phyloP scores from a whole-genome alignment of 2,797 vertebrate species.

The Sebastes iracundus region DNA sequence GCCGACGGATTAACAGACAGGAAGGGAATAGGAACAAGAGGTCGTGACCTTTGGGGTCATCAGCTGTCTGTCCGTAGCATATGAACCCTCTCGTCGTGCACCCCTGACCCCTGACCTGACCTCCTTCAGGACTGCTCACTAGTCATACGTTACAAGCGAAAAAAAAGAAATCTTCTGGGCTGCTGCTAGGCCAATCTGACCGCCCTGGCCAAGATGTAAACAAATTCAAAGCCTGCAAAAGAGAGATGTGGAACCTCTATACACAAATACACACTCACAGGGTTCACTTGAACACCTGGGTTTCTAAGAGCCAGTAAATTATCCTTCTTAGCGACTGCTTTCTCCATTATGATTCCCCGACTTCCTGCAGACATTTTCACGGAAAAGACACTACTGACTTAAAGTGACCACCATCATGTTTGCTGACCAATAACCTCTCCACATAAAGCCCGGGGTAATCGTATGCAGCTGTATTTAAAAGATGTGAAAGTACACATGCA shows the following conservation, averaged over 20 bases:
- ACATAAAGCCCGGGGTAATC: background rate
- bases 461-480: background rate
- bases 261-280: conserved; percentile 30
- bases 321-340: conserved; percentile 37
- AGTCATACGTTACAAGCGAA: conserved; percentile 28
- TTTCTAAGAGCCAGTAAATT: conserved; percentile 21
- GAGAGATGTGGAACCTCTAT: conserved; percentile 8
- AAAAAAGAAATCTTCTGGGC: background rate
- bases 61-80: conserved; percentile 17
- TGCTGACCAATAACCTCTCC: conserved; percentile 8
- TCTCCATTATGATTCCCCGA: conserved; percentile 51
- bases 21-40: conserved; percentile 61
- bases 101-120: conserved; percentile 1
- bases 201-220: conserved; percentile 30
- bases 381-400: conserved; percentile 31
- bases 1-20: conserved; percentile 62
- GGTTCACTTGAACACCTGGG: conserved; percentile 36
- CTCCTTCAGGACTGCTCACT: conserved; percentile 14
- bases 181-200: background rate
- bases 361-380: conserved; percentile 41
- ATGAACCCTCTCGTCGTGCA: background rate
- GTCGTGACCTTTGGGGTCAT: conserved; percentile 60
- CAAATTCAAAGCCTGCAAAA: conserved; percentile 33
- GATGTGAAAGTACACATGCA: background rate
- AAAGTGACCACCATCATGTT: conserved; percentile 8